phyloP scores from a whole-genome alignment of 2,888 invertebrate genomes.

The Drosophila yooni region DNA sequence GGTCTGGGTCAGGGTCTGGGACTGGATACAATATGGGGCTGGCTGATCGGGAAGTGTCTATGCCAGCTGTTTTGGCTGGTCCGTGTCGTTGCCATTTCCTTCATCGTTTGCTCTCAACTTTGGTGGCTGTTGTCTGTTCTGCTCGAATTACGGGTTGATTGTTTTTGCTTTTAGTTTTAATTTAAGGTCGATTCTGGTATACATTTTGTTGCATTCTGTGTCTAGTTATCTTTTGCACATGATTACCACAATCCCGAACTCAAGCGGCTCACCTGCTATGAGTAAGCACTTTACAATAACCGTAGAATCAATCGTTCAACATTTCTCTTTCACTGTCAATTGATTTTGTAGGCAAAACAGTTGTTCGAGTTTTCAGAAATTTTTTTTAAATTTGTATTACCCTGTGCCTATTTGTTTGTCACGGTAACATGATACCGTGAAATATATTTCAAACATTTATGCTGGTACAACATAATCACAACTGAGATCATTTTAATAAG shows the following conservation, averaged over 20 bases:
- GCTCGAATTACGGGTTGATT: conserved; percentile 30
- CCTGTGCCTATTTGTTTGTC: conserved; percentile 56
- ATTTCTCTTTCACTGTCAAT: conserved; percentile 21
- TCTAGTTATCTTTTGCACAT: conserved; percentile 29
- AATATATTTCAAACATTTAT: conserved; percentile 72
- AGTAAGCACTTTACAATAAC: conserved; percentile 6
- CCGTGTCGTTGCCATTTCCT: background rate
- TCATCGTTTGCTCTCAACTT: conserved; percentile 7
- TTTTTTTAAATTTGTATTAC: conserved; percentile 13
- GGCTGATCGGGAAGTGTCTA: conserved; percentile 1
- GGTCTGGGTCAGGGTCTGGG: background rate
- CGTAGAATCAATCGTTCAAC: conserved; percentile 9
- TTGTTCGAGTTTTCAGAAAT: background rate
- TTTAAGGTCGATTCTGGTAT: conserved; percentile 12
- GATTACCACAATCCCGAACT: conserved; percentile 6
- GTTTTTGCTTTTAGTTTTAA: conserved; percentile 10
- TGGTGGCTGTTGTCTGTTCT: conserved; percentile 15
- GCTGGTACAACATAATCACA: conserved; percentile 49
- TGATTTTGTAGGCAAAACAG: conserved; percentile 6
- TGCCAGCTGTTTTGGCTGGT: conserved; percentile 24
- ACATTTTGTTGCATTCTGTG: background rate
- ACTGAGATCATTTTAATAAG: conserved; percentile 71
- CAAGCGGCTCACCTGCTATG: conserved; percentile 20
- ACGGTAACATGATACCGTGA: conserved; percentile 45
- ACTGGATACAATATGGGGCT: background rate